A percentile compares a stretch with the other conserved stretches of the same genome.
Evolutionary conservation across 2,113 vertebrate genomes (phyloP).

Genomic region (Diadophis punctatus): DNA sequence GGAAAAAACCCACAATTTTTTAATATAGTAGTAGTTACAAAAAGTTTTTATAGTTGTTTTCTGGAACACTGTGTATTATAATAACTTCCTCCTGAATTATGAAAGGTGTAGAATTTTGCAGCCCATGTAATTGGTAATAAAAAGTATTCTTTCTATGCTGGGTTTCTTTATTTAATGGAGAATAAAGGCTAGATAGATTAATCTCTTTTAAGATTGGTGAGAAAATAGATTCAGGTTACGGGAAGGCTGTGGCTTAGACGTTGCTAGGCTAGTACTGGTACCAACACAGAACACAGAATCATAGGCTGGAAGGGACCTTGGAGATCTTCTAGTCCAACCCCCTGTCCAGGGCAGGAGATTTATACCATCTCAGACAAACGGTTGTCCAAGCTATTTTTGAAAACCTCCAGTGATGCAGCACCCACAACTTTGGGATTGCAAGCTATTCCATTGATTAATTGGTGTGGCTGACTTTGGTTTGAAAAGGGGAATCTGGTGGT

Average conservation of each 20-base stretch:
- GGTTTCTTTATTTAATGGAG: neutral
- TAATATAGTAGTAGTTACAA: neutral
- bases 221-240: too few species aligned
- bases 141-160: neutral
- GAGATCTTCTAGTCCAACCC: neutral
- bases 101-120: neutral
- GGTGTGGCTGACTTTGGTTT: neutral
- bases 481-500: neutral
- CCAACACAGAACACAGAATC: neutral
- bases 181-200: neutral
- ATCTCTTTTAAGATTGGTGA: neutral
- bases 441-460: neutral
- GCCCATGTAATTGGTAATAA: neutral
- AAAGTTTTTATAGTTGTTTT: neutral
- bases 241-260: neutral
- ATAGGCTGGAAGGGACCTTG: neutral
- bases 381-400: neutral
- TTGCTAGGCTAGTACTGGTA: neutral
- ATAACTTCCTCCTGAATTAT: neutral
- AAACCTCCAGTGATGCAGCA: neutral
- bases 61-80: neutral
- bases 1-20: neutral
- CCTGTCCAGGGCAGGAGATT: neutral
- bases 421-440: neutral
- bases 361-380: neutral